These are phyloP conservation scores for Galemys pyrenaicus DNA, from an alignment of 2,113 vertebrate genomes.

Conservation along the genomic window DNA sequence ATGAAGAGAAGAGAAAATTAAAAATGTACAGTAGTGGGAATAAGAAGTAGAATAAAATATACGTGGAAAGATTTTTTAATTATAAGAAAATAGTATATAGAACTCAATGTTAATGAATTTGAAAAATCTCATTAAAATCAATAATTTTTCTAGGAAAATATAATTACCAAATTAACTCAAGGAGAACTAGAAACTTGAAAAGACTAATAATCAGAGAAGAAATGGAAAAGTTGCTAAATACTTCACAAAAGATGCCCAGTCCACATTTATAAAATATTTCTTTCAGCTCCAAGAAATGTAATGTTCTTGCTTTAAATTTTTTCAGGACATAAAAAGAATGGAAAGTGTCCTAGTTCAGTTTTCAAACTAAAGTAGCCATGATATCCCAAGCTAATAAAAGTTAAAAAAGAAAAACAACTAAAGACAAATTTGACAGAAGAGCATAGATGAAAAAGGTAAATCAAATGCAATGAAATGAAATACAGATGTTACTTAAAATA, in stretches of 20 bases:
- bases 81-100: background rate
- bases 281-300: background rate
- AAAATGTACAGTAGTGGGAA: background rate
- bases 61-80: background rate
- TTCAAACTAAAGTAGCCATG: constrained; percentile 17
- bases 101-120: constrained; percentile 22
- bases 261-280: background rate
- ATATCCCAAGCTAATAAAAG: background rate
- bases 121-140: constrained; percentile 36
- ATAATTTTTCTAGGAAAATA: background rate
- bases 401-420: background rate
- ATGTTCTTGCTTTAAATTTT: constrained; percentile 20
- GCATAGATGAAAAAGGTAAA: background rate
- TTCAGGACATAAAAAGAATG: background rate
- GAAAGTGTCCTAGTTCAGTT: background rate
- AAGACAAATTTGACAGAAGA: background rate
- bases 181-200: constrained; percentile 17
- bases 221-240: background rate
- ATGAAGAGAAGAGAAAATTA: background rate
- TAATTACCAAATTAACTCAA: background rate
- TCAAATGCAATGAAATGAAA: constrained; percentile 8
- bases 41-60: background rate
- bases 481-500: background rate
- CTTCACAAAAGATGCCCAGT: background rate
- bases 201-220: constrained; percentile 22